A percentile compares a stretch with the other conserved stretches of the same genome.
These are phyloP conservation scores for Balanococcus diminutus DNA, from an alignment of 2,888 invertebrate genomes.

Conservation along the genomic window DNA sequence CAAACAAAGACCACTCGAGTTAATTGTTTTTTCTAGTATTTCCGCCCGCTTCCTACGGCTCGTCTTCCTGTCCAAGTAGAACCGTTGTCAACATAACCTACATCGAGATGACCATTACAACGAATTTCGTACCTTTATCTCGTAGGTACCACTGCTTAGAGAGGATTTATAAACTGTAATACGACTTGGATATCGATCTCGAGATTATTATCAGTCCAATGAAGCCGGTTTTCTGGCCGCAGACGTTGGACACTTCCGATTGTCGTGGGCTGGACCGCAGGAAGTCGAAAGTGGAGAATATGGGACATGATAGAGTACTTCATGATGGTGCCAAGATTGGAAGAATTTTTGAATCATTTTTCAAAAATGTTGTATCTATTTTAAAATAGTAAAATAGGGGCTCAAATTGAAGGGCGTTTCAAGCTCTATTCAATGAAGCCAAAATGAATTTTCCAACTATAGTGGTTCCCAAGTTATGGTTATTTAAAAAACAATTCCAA, in stretches of 20 bases:
- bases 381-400: too few species aligned
- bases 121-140: neutral
- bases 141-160: neutral
- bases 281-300: neutral
- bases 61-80: neutral
- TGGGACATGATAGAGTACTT: neutral
- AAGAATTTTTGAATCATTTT: too few species aligned
- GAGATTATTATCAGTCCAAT: neutral
- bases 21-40: slow-evolving; percentile 39
- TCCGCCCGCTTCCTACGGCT: slow-evolving; percentile 3
- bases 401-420: too few species aligned
- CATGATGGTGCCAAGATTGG: neutral
- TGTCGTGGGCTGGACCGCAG: neutral
- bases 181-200: neutral
- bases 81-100: slow-evolving; percentile 35
- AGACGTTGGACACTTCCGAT: neutral
- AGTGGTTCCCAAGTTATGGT: too few species aligned
- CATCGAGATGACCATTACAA: slow-evolving; percentile 15
- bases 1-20: neutral
- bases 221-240: neutral
- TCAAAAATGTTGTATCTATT: too few species aligned
- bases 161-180: too few species aligned
- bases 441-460: too few species aligned
- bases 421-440: too few species aligned
- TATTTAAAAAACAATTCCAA: too few species aligned